Conservation (phyloP, 2,888 invertebrate genomes). For the Zaprionus bogoriensis region DNA sequence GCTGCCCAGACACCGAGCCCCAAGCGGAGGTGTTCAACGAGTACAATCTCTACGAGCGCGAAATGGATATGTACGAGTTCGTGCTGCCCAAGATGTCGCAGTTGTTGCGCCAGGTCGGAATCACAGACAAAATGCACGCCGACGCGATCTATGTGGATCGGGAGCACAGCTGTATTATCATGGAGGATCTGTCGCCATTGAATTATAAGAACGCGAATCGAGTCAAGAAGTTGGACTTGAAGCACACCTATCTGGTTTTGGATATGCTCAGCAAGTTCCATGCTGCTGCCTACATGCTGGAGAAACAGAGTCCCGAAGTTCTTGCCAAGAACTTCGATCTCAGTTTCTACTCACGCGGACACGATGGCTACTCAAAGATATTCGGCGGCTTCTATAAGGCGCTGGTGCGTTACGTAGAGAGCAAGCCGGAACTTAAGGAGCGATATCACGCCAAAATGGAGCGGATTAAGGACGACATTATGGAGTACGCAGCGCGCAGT, state of each 20-base stretch:
- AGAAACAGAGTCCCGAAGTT: conserved; percentile 64
- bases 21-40: conserved; percentile 40
- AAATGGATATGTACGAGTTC: conserved; percentile 74
- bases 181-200: conserved; percentile 69
- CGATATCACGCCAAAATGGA: conserved; percentile 61
- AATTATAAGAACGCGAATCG: conserved; percentile 64
- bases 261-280: conserved; percentile 83
- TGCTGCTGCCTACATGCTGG: conserved; percentile 81
- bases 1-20: conserved; percentile 31
- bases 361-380: conserved; percentile 33
- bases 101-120: conserved; percentile 48
- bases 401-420: conserved; percentile 50
- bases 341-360: conserved; percentile 60
- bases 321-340: conserved; percentile 35
- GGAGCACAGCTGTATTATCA: conserved; percentile 56
- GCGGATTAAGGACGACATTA: conserved; percentile 42
- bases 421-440: conserved; percentile 40
- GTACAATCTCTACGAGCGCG: conserved; percentile 58
- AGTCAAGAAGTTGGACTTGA: conserved; percentile 76
- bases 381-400: conserved; percentile 51
- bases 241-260: conserved; percentile 80
- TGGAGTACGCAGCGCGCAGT: conserved; percentile 68
- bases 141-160: conserved; percentile 68
- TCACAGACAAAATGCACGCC: conserved; percentile 57
- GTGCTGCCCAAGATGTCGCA: conserved; percentile 66